Evolutionary conservation across 2,797 vertebrate species (phyloP).

Genomic region (Aythya fuligula): DNA sequence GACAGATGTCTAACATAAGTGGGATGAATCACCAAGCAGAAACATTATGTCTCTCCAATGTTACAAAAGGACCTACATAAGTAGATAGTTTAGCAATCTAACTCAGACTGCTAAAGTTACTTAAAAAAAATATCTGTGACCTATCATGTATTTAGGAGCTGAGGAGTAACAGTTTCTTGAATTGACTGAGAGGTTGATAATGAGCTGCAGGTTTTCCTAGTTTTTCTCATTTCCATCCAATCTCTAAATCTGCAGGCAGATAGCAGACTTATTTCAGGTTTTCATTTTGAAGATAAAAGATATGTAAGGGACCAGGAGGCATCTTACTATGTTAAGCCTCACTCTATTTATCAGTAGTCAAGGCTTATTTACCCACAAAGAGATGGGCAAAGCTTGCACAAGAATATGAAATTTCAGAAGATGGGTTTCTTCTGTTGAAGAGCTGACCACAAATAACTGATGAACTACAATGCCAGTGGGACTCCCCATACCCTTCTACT

Average conservation of each 20-base stretch:
- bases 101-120: background rate
- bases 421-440: background rate
- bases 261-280: background rate
- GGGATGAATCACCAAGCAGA: slow-evolving; percentile 12
- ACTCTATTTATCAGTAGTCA: background rate
- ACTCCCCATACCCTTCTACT: background rate
- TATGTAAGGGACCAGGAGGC: background rate
- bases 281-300: background rate
- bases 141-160: background rate
- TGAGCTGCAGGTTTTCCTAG: background rate
- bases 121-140: background rate
- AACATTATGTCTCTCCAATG: background rate
- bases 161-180: background rate
- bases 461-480: background rate
- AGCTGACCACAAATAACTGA: background rate
- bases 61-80: background rate
- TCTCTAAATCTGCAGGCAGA: background rate
- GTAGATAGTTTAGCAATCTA: background rate
- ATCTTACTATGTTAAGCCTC: background rate
- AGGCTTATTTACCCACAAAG: background rate
- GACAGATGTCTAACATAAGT: background rate
- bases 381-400: background rate
- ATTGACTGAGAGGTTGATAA: background rate
- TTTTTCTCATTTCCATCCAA: background rate
- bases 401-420: background rate